Conservation (phyloP, 2,113 vertebrate species). For the Spea bombifrons region DNA sequence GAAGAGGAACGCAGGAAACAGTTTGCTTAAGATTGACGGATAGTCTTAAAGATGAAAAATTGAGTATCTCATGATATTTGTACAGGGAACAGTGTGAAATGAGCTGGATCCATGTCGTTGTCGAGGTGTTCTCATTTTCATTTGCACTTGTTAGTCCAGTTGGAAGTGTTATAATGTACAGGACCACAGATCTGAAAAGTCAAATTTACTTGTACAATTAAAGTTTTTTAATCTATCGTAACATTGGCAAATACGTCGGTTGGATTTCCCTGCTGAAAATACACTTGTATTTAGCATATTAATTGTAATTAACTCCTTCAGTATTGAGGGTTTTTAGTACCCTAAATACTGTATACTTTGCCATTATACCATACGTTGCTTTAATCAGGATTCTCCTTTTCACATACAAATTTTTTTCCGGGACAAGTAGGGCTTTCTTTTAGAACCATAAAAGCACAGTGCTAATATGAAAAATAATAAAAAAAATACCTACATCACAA, state of each 20-base stretch:
- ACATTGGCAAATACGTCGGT: neutral
- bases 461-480: too few species aligned
- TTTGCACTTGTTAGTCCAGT: slow-evolving; percentile 74
- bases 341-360: too few species aligned
- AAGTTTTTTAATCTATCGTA: neutral
- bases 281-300: neutral
- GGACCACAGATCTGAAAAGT: slow-evolving; percentile 49
- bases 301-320: neutral
- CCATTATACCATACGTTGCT: too few species aligned
- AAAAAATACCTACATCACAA: too few species aligned
- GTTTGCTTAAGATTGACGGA: neutral
- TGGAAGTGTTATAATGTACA: slow-evolving; percentile 67
- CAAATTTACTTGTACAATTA: neutral
- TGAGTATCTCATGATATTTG: slow-evolving; percentile 26
- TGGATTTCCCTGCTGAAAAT: neutral
- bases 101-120: slow-evolving; percentile 63
- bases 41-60: slow-evolving; percentile 15
- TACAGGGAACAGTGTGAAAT: slow-evolving; percentile 61
- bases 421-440: too few species aligned
- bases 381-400: too few species aligned
- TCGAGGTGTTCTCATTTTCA: slow-evolving; percentile 71
- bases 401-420: too few species aligned
- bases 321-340: too few species aligned
- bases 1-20: slow-evolving; percentile 1
- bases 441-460: too few species aligned